These are phyloP conservation scores for Tyria jacobaeae DNA, from an alignment of 2,888 invertebrate species.

Conservation along the genomic window DNA sequence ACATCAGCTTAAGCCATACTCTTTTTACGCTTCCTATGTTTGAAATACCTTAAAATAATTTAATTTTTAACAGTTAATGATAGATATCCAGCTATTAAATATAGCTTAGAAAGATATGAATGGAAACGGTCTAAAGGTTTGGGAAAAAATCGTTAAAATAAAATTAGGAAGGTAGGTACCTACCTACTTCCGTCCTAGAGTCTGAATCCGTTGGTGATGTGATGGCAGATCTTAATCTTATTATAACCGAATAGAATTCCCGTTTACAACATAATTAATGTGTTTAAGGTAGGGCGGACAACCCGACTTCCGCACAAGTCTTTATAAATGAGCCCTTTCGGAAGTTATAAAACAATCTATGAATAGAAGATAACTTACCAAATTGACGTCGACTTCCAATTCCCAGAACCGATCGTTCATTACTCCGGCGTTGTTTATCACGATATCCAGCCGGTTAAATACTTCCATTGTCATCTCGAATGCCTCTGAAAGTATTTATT, in stretches of 20 bases:
- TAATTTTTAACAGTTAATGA: not conserved
- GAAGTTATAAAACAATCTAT: constrained; percentile 24
- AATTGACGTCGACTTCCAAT: constrained; percentile 91
- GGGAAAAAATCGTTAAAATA: too few relatives aligned
- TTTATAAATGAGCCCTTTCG: constrained; percentile 21
- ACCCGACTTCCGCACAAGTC: constrained; percentile 9
- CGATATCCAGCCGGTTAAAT: constrained; percentile 91
- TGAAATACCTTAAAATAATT: not conserved
- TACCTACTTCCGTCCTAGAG: too few relatives aligned
- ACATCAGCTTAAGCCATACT: not conserved
- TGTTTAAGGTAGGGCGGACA: not conserved
- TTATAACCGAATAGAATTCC: not conserved
- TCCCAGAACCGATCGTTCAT: constrained; percentile 93
- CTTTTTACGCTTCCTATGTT: not conserved
- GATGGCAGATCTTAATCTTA: too few relatives aligned
- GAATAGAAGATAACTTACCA: constrained; percentile 81
- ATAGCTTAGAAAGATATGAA: too few relatives aligned
- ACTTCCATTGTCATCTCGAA: constrained; percentile 91
- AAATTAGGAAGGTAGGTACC: too few relatives aligned
- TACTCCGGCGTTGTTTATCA: constrained; percentile 93
- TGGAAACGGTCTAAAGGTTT: too few relatives aligned
- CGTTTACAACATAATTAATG: not conserved
- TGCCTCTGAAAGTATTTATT: constrained; percentile 85
- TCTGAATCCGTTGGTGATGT: too few relatives aligned
- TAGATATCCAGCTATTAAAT: too few relatives aligned